Evolutionary conservation across 2,797 vertebrate species (phyloP), one percentile per base, ranked within the genome.

Genomic region (Tamandua tetradactyla): DNA sequence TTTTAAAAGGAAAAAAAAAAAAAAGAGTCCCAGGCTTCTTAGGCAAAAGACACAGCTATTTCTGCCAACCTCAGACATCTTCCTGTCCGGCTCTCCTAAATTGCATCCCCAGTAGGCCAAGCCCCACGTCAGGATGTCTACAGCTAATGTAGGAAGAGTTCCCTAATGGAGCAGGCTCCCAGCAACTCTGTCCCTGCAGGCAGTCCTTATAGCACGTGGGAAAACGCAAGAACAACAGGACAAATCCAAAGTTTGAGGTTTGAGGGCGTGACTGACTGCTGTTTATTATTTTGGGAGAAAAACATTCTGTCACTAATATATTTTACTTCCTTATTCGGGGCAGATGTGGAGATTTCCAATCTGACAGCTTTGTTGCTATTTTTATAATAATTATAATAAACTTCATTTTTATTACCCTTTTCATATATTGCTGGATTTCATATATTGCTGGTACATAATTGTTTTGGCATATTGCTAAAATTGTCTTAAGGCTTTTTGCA

Each of bases 21-120:
- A n/a, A n/a, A 57, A 13, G 44, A 71, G 4, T 59, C n/a, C 71
- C 87, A 74, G 14, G 3, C 62, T 76, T 30, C 47, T 49, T 40
- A 35, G 23, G 47, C 80, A 87, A 92, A 88, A 59, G 55, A 76
- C 4, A 10, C 4, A 94, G 32, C 79, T 91, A 47, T 89, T 94
- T 47, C 83, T 78, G 52, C 75, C 75, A 83, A 10, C 18, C 37
- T 80, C 47, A 80, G 76, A 49, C n/a, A 57, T 49, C 20, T 85
- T 47, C 30, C 35, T 37, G 14, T 32, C 35, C 42, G 69, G 37
- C 72, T 49, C 6, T 76, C 42, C 84, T 69, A 44, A 79, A 78
- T 55, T 59, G 47, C 13, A 79, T n/a, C 25, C 20, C 44, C 66
- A 57, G 30, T 25, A 47, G 42, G 37, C 49, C 75, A 42, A 55